Conservation (phyloP, 2,797 vertebrate genomes). For the Vireo griseus region DNA sequence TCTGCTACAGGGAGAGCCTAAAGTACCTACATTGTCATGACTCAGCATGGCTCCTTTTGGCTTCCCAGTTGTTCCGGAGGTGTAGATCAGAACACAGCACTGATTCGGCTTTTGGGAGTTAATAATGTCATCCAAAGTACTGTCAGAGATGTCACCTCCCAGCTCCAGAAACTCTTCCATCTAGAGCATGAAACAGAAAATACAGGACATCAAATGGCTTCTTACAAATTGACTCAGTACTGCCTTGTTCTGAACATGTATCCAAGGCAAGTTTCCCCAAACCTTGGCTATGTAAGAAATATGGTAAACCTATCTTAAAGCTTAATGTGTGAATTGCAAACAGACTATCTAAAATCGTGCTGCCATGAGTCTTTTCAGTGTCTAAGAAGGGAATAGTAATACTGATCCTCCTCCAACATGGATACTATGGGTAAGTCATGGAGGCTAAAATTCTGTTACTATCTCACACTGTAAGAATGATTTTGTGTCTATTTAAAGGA, state of each 20-base stretch:
- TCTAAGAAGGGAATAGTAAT: background rate
- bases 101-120: conserved; percentile 81
- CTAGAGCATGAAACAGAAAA: conserved; percentile 8
- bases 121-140: conserved; percentile 77
- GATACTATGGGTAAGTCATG: background rate
- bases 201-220: background rate
- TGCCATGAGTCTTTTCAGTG: background rate
- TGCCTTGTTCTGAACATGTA: background rate
- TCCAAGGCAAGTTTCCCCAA: background rate
- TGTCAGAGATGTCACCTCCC: conserved; percentile 74
- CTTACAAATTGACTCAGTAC: background rate
- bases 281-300: background rate
- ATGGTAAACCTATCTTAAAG: background rate
- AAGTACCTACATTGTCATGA: conserved; percentile 84
- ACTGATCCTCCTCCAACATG: background rate
- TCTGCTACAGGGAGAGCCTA: background rate
- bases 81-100: conserved; percentile 86
- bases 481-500: background rate
- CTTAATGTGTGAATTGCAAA: background rate
- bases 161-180: conserved; percentile 83
- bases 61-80: conserved; percentile 85
- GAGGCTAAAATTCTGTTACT: background rate
- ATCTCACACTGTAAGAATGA: background rate
- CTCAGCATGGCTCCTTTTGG: conserved; percentile 91
- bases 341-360: background rate